These are phyloP conservation scores for Dicentrarchus labrax DNA, from an alignment of 2,113 vertebrate species.

Conservation along the genomic window DNA sequence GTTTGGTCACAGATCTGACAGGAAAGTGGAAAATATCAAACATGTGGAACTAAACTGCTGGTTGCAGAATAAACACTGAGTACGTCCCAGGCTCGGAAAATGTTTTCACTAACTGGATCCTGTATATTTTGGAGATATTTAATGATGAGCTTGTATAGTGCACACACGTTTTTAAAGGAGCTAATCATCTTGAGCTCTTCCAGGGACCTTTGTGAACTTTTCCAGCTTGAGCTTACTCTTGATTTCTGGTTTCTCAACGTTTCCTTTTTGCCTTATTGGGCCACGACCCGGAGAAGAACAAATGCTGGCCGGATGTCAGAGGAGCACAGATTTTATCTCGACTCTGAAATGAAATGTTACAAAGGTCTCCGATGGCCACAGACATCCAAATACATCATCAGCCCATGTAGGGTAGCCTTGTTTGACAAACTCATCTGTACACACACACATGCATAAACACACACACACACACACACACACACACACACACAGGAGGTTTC, in stretches of 20 bases:
- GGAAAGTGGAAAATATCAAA: too few species aligned
- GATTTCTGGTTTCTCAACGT: not conserved
- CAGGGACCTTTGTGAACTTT: not conserved
- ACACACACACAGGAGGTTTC: constrained; percentile 14
- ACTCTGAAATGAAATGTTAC: not conserved
- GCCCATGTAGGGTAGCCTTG: constrained; percentile 10
- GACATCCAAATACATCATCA: not conserved
- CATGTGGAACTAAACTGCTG: too few species aligned
- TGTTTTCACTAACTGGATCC: not conserved
- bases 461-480: constrained; percentile 11
- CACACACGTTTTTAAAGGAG: not conserved
- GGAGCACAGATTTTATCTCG: not conserved
- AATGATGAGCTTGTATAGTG: not conserved
- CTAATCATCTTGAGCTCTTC: not conserved
- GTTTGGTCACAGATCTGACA: too few species aligned
- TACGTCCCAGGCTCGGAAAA: too few species aligned
- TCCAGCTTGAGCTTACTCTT: not conserved
- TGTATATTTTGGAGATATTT: not conserved
- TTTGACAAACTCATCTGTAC: constrained; percentile 24
- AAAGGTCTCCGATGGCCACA: not conserved
- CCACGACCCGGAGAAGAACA: not conserved
- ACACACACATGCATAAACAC: constrained; percentile 15
- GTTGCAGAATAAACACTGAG: too few species aligned
- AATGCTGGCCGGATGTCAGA: not conserved
- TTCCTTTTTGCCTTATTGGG: not conserved